These are phyloP conservation scores for Heliconius aoede DNA, from an alignment of 2,888 invertebrate genomes.

Conservation along the genomic window DNA sequence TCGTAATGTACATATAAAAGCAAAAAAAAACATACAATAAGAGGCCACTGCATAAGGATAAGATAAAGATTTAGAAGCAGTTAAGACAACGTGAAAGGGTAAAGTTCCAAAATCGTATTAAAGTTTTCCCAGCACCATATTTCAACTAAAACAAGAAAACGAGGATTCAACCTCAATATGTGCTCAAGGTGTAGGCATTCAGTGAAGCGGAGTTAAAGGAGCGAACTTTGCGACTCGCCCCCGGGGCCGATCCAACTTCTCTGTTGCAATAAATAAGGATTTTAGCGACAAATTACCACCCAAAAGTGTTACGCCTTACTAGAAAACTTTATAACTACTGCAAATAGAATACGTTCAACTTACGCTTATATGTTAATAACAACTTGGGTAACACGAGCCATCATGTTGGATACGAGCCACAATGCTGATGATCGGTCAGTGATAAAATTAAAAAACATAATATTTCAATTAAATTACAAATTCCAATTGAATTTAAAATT, in stretches of 20 bases:
- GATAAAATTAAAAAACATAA: too few relatives aligned
- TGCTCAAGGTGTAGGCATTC: slow-evolving; percentile 77
- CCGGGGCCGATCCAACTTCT: slow-evolving; percentile 79
- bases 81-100: slow-evolving; percentile 45
- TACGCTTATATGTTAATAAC: slow-evolving; percentile 8
- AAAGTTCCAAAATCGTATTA: slow-evolving; percentile 66
- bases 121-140: slow-evolving; percentile 67
- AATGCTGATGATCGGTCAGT: too few relatives aligned
- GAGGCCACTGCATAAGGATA: slow-evolving; percentile 11
- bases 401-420: neutral
- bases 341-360: slow-evolving; percentile 52
- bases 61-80: slow-evolving; percentile 31
- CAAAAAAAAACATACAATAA: neutral
- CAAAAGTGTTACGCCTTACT: slow-evolving; percentile 75
- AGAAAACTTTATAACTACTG: slow-evolving; percentile 70
- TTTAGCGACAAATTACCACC: slow-evolving; percentile 83
- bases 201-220: slow-evolving; percentile 80
- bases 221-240: slow-evolving; percentile 79
- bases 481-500: too few relatives aligned
- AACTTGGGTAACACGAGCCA: neutral
- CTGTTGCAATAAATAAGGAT: slow-evolving; percentile 83
- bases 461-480: too few relatives aligned
- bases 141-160: slow-evolving; percentile 76
- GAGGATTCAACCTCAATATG: slow-evolving; percentile 79
- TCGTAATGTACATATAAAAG: neutral